Percentiles rank a stretch among this genome's conserved stretches.
These are phyloP conservation scores for Megaptera novaeangliae DNA, from an alignment of 2,113 vertebrate genomes.

Conservation along the genomic window DNA sequence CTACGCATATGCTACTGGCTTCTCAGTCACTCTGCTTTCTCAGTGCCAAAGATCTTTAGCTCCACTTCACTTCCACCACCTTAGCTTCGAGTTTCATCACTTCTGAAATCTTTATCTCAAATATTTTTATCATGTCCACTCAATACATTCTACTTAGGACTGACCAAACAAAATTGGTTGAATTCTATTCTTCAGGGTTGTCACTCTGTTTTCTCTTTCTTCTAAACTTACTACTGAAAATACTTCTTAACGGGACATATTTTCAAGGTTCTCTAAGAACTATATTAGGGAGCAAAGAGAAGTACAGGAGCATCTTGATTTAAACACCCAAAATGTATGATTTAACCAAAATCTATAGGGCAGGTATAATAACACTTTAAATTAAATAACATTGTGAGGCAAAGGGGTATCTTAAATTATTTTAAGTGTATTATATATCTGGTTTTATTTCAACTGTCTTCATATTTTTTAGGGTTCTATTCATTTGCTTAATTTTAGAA, in stretches of 20 bases:
- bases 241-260: neutral
- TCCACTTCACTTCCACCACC: neutral
- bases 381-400: neutral
- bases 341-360: neutral
- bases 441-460: neutral
- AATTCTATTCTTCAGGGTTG: neutral
- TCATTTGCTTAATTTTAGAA: neutral
- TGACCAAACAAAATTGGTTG: neutral
- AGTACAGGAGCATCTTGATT: neutral
- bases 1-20: neutral
- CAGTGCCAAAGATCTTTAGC: neutral
- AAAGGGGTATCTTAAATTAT: neutral
- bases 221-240: neutral
- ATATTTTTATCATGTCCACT: neutral
- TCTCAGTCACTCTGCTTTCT: neutral
- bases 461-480: neutral
- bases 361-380: neutral
- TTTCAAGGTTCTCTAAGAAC: neutral
- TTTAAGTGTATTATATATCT: neutral
- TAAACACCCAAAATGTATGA: neutral
- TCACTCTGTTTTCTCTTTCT: neutral
- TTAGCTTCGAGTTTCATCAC: neutral
- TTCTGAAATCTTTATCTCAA: neutral
- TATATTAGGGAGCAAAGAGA: neutral
- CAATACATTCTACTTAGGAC: neutral